Evolutionary conservation across 1,140 invertebrate species (phyloP).

Genomic region (Sminthurides bifidus): DNA sequence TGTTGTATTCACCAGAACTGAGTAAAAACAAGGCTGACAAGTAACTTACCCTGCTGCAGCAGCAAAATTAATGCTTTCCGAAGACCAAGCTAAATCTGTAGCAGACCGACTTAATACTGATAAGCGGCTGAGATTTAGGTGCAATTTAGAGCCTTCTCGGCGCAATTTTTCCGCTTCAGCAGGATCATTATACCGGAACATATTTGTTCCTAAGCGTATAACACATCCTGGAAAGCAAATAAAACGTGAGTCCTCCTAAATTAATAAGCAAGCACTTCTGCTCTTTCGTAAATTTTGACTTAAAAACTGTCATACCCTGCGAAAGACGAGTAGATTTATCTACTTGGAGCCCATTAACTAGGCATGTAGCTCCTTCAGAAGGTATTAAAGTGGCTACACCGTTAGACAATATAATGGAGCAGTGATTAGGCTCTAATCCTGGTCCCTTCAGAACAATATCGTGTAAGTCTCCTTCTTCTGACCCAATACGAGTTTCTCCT

Average conservation of each 20-base stretch:
- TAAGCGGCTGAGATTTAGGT: conserved; percentile 63
- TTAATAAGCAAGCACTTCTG: too few relatives aligned
- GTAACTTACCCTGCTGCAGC: conserved; percentile 11
- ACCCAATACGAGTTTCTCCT: conserved; percentile 46
- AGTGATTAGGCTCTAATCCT: conserved; percentile 72
- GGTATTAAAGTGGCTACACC: conserved; percentile 67
- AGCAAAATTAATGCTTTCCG: conserved; percentile 47
- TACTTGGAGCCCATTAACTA: conserved; percentile 67
- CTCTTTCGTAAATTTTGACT: too few relatives aligned
- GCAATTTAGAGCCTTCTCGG: conserved; percentile 49
- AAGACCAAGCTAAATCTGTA: conserved; percentile 64
- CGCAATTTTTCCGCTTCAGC: conserved; percentile 73
- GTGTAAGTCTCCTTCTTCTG: conserved; percentile 49
- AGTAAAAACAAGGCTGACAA: background rate
- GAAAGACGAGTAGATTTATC: conserved; percentile 59
- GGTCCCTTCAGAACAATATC: conserved; percentile 67
- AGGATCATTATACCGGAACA: conserved; percentile 88
- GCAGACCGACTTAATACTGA: conserved; percentile 72
- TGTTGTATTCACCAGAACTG: background rate
- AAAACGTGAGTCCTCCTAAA: too few relatives aligned
- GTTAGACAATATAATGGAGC: conserved; percentile 57
- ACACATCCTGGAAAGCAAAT: conserved; percentile 51
- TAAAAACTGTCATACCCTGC: too few relatives aligned
- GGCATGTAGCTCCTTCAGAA: conserved; percentile 56
- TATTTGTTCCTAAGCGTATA: conserved; percentile 75